Conservation (phyloP, 2,113 vertebrate genomes). For the Sceloporus undulatus region DNA sequence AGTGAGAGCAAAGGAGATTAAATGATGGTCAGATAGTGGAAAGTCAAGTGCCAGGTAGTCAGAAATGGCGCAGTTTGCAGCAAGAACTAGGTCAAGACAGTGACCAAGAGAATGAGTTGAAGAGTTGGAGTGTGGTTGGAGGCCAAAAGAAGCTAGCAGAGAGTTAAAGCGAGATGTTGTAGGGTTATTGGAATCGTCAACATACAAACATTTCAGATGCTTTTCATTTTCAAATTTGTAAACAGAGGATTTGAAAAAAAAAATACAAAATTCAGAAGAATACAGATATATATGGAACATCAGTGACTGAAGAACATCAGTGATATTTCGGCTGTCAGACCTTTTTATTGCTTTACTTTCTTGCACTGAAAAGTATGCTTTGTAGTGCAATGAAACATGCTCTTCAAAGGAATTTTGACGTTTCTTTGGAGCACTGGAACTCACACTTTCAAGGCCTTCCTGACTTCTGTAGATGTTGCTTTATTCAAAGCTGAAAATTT, state of each 20-base stretch:
- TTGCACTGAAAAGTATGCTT: not conserved
- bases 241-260: conserved; percentile 5
- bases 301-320: not conserved
- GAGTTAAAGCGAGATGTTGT: too few species aligned
- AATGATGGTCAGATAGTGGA: too few species aligned
- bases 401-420: not conserved
- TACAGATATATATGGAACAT: conserved; percentile 11
- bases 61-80: too few species aligned
- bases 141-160: too few species aligned
- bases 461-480: not conserved
- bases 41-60: too few species aligned
- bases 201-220: not conserved
- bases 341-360: conserved; percentile 1
- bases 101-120: too few species aligned
- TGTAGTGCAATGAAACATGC: not conserved
- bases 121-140: too few species aligned
- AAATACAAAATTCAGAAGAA: not conserved
- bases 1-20: too few species aligned
- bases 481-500: not conserved
- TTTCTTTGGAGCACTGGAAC: not conserved
- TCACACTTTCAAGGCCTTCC: conserved; percentile 1
- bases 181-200: too few species aligned
- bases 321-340: not conserved
- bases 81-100: too few species aligned
- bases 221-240: conserved; percentile 4